Conservation (phyloP, 2,888 invertebrate genomes). For the Dimorphilus gyrociliatus region DNA sequence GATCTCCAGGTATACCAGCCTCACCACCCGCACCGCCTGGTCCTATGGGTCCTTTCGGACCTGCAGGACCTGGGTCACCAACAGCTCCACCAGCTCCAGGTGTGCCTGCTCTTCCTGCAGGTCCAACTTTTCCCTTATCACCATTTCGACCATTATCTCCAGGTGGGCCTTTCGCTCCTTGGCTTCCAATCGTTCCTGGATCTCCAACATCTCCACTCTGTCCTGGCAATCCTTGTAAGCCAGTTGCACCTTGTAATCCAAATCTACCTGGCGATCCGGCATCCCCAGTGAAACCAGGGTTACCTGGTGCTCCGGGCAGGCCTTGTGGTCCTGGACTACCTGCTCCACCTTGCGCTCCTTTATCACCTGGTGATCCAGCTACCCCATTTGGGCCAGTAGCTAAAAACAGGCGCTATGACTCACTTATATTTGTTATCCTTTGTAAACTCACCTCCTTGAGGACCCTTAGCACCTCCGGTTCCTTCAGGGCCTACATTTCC, state of each 20-base stretch:
- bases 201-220: background rate
- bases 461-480: background rate
- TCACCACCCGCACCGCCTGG: constrained; percentile 2
- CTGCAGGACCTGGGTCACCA: constrained; percentile 3
- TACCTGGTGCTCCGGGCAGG: too few species aligned
- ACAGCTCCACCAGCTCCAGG: constrained; percentile 1
- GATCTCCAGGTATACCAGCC: constrained; percentile 1
- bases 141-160: background rate
- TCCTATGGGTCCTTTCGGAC: constrained; percentile 3
- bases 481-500: constrained; percentile 3
- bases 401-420: too few species aligned
- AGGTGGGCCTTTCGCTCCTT: constrained; percentile 2
- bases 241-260: too few species aligned
- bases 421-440: too few species aligned
- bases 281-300: too few species aligned
- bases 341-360: too few species aligned
- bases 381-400: too few species aligned
- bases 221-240: too few species aligned
- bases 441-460: constrained; percentile 2
- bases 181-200: background rate
- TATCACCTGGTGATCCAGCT: too few species aligned
- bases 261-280: too few species aligned
- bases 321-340: too few species aligned
- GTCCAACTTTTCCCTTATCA: constrained; percentile 4
- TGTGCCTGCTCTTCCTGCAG: background rate